Evolutionary conservation across 2,888 invertebrate genomes (phyloP), one percentile per base, ranked within the genome.

Genomic region (Aporophyla lueneburgensis): DNA sequence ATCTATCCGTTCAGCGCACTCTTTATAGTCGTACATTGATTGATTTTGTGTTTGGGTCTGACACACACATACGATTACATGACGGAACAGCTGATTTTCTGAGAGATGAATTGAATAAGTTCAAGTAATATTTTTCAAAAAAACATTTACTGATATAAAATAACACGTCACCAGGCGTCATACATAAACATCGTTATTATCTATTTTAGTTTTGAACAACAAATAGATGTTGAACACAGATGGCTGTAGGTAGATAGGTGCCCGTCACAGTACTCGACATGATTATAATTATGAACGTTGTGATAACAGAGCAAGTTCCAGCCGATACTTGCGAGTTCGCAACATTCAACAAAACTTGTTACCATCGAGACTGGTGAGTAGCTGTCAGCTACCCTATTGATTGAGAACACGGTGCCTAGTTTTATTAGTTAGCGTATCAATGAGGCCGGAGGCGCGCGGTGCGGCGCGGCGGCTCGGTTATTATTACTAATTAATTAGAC

Each of bases 231-330:
- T 74, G 46, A 16, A 40, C 16, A 24, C 40, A 21, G 40, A 16
- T 27, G 6, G 10, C 43, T 46, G 2, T n/a, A 19, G 27, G 19
- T 9, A 61, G 53, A 7, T 19, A 62, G 16, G 3, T 27, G 49
- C 21, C 72, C 49, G 24, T 14, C 66, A 19, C 75, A 51, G 24
- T 24, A 49, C 49, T 4, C 43, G 51, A 33, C 46, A 24, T 21
- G n/a, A 59, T 12, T 5, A 24, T 54, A n/a, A 74, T 56, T 27
- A 51, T 33, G 40, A 59, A 59, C 33, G 14, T 40, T 53, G n/a
- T 53, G 77, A 61, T 81, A 58, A 59, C 61, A 43, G 59, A 56
- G 24, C 61, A 66, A 72, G 81, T 66, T 69, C n/a, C 54, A 19
- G 21, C 33, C 51, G 53, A 56, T 43, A 66, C 65, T 76, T 46